These are phyloP conservation scores for Dicerorhinus sumatrensis DNA, from an alignment of 2,113 vertebrate genomes.

Conservation along the genomic window DNA sequence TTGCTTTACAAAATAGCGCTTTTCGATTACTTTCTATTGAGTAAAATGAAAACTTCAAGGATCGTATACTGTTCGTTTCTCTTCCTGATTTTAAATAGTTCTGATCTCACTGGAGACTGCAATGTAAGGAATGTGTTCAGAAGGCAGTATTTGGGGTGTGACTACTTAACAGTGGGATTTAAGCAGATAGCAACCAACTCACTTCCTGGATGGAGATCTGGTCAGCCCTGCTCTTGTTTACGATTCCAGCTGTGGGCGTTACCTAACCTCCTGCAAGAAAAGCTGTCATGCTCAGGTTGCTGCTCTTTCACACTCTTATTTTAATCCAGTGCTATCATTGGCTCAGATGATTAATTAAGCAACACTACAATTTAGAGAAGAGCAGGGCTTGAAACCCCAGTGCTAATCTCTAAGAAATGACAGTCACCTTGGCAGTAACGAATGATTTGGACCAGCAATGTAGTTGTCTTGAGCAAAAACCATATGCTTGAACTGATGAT, in stretches of 20 bases:
- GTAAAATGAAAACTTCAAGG: neutral
- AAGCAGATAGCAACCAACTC: neutral
- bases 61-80: neutral
- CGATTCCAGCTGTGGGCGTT: neutral
- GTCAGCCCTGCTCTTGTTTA: neutral
- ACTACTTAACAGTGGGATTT: neutral
- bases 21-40: neutral
- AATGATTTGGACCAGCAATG: neutral
- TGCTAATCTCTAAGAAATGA: neutral
- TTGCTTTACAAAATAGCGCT: neutral
- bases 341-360: neutral
- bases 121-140: neutral
- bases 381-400: neutral
- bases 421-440: neutral
- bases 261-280: neutral
- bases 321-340: neutral
- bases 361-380: neutral
- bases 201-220: neutral
- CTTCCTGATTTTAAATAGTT: neutral
- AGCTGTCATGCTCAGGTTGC: neutral
- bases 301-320: neutral
- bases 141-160: neutral
- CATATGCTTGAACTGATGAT: neutral
- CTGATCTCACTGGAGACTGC: neutral
- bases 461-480: neutral